Base-by-base conservation (phyloP, 2,113 vertebrate species). In the Platysternon megacephalum region DNA sequence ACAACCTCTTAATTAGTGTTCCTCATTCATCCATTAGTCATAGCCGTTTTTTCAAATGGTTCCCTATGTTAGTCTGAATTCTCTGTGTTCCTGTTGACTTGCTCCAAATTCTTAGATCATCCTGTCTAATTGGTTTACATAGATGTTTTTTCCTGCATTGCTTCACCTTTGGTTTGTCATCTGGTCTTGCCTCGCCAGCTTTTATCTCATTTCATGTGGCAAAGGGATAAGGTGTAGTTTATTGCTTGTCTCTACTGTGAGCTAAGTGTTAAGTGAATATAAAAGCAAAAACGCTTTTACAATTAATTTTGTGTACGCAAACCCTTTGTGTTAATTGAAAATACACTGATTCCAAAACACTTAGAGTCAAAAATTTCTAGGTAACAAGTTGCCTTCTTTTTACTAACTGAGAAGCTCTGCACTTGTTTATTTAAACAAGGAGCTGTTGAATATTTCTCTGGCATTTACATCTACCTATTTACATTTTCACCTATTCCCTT, bases 231-330 rank as follows among this genome's bases (percentile, higher is more conserved):
- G 35, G 28, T 16, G 11, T n/a, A 10, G 19, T 52, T 44, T 68
- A 26, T 76, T 53, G 14, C 52, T 76, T 53, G 48, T 76, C 6
- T 35, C 28, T 84, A 52, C 72, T 46, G 16, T 3, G 1, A 65
- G 65, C 5, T 49, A 1, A 72, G 5, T 2, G 5, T 19, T 78
- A 7, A 79, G 46, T 68, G 72, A 61, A 32, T 32, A 61, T 61
- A 61, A 84, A 94, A 86, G 39, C 39, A 55, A 13, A 89, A 22
- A 24, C 32, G 3, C 5, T 58, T 72, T 49, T n/a, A 1, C 17
- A 88, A 39, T 35, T 0, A 79, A 79, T 19, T 87, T 51, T 39
- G 1, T 29, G 21, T 93, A 29, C 58, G 0, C 0, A 42, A 72
- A 79, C 46, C 49, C 51, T 87, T 88, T 51, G 22, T 79, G 49